A percentile compares a stretch with the other conserved stretches of the same genome.
Conservation (phyloP, 2,113 vertebrate genomes). For the Tylochromis polylepis region DNA sequence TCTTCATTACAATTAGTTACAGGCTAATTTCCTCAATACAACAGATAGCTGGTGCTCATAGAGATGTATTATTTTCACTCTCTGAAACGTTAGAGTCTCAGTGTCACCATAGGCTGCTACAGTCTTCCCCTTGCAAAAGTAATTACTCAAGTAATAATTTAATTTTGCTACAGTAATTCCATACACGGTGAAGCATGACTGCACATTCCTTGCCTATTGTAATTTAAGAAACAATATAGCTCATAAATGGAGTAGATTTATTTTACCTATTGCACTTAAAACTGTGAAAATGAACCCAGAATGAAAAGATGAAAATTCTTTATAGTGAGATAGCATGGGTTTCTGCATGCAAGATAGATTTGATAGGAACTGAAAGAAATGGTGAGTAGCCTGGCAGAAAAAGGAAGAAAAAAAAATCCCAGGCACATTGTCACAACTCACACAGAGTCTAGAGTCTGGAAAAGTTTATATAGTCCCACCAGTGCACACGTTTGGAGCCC, state of each 20-base stretch:
- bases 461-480: slow-evolving; percentile 2
- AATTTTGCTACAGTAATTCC: slow-evolving; percentile 37
- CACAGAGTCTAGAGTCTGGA: background rate
- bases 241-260: background rate
- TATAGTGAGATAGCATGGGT: background rate
- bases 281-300: background rate
- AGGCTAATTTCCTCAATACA: slow-evolving; percentile 3
- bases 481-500: background rate
- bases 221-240: slow-evolving; percentile 25
- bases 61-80: slow-evolving; percentile 17
- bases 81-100: slow-evolving; percentile 10
- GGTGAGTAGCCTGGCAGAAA: background rate
- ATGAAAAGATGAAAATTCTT: background rate
- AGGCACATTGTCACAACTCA: background rate
- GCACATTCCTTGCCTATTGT: slow-evolving; percentile 1
- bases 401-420: background rate
- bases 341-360: slow-evolving; percentile 6
- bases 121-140: slow-evolving; percentile 9
- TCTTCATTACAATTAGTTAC: slow-evolving; percentile 10
- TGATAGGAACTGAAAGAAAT: background rate
- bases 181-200: slow-evolving; percentile 20
- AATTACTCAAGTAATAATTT: slow-evolving; percentile 37
- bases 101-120: slow-evolving; percentile 11
- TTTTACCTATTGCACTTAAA: background rate
- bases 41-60: background rate